Base-by-base conservation (phyloP, 2,888 invertebrate species). In the Eilema sororculum region DNA sequence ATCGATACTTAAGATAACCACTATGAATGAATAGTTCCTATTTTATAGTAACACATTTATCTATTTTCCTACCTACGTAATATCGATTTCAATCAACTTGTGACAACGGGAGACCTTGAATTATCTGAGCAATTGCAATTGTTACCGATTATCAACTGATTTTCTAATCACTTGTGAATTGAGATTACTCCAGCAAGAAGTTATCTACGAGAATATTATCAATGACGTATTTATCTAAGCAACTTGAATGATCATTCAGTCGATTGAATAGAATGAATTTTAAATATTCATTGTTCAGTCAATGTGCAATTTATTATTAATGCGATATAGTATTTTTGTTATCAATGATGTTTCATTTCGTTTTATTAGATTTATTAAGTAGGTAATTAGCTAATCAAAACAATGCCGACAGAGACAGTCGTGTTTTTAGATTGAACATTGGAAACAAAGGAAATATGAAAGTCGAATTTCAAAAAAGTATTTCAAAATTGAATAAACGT, bases 1-100 rank as follows among this genome's bases (percentile, higher is more conserved):
- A 80, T 81, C 82, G 30, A 81, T 79, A 72, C 61, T 67, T 28
- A 69, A 62, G 71, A 67, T 73, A 68, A 66, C 58, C 67, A 62
- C 68, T 68, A 81, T 80, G 77, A 80, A 80, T 80, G 80, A 81
- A 77, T 56, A 52, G 41, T 52, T 64, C 25, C 33, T 69, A 68
- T 65, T 46, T 65, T 68, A 80, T 69, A 71, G 75, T 73, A 73
- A 68, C 62, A 28, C 62, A 69, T 71, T 60, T 75, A 73, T 74
- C 73, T 77, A 68, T 71, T 69, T 57, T 69, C 56, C 68, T 25
- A 58, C 58, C 52, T 52, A 9, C 52, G n/a, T 52, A 52, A 52
- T 9, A 52, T 52, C 52, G 52, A 58, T 25, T 58, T 25, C 76
- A 79, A 79, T 73, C 74, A 71, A 78, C 69, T 60, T 33, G 37